Base-by-base conservation (phyloP, 1,140 invertebrate genomes). In the Stegodyphus mimosarum region DNA sequence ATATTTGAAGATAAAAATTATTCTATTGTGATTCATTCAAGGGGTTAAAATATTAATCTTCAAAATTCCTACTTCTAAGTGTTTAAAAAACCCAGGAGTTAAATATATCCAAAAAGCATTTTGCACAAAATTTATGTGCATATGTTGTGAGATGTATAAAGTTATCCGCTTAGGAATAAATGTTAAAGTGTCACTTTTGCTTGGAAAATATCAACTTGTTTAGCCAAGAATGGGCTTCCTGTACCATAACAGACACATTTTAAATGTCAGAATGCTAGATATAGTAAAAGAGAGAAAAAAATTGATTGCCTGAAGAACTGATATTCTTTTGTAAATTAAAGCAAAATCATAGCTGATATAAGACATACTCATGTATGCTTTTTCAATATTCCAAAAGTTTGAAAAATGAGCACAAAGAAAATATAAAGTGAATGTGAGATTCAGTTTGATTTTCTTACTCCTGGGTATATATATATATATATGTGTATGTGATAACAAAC, bases 201-300 rank as follows among this genome's bases (percentile, higher is more conserved):
- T 55, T 81, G 52, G 48, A 81, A 48, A 71, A 63, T 69, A 79
- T 79, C 11, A 69, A 79, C 77, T 79, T 53, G 69, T 72, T 72
- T 18, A 81, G 78, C 78, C 78, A 81, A 81, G 69, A 66, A 52
- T 81, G 78, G 52, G 78, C 78, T 81, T 81, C 78, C 78, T 81
- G 17, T 78, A 69, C 15, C 18, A 55, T 69, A 64, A 33, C 69
- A 72, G 78, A 15, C 69, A 81, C 67, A 81, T 81, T 81, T 79
- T 81, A 50, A 81, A 81, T 81, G 70, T 81, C 69, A 81, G 69
- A 70, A 72, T 81, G 55, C 5, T 60, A 60, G 55, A 60, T 60
- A 10, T 60, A 60, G 55, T 10, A 60, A 60, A 60, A 15, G 5
- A 60, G 15, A 60, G 15, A 60, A 60, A 60, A 60, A 10, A 60